Conservation (phyloP, 1,140 invertebrate genomes). For the Anoplophora glabripennis region DNA sequence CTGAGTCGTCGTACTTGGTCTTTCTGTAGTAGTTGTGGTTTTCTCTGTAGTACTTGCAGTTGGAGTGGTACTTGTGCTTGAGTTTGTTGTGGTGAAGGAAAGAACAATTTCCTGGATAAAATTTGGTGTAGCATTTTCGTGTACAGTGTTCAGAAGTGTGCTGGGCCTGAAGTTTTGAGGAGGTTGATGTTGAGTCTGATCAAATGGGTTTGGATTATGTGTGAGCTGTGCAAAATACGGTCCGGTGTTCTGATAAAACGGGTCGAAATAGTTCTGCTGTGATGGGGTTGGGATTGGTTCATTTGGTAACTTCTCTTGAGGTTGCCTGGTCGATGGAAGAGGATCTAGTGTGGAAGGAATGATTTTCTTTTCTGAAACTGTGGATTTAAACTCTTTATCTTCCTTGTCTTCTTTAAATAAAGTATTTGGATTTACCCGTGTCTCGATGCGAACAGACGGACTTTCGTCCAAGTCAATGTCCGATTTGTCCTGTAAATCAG, state of each 20-base stretch:
- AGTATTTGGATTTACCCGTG: conserved; percentile 67
- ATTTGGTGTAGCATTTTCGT: not conserved
- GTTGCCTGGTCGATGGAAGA: not conserved
- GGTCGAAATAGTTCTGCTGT: conserved; percentile 9
- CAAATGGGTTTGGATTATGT: not conserved
- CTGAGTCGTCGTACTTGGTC: conserved; percentile 1
- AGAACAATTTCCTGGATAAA: not conserved
- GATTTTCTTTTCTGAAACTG: conserved; percentile 33
- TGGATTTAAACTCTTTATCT: conserved; percentile 34
- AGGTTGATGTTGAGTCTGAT: not conserved
- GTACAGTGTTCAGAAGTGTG: not conserved
- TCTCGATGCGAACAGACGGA: conserved; percentile 65
- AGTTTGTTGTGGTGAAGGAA: not conserved
- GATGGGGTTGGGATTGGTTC: conserved; percentile 13
- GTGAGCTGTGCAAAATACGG: not conserved
- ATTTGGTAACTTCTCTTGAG: conserved; percentile 2
- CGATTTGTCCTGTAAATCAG: conserved; percentile 37
- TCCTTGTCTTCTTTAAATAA: conserved; percentile 36
- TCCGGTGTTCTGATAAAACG: not conserved
- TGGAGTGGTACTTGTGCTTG: conserved; percentile 17
- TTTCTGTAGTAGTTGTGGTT: conserved; percentile 16
- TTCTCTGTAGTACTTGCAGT: conserved; percentile 4
- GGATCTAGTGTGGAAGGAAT: conserved; percentile 20
- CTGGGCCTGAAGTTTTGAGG: conserved; percentile 7
- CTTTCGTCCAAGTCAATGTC: conserved; percentile 57